Base-by-base conservation (phyloP, 2,888 invertebrate genomes). In the Sialis fuliginosa region DNA sequence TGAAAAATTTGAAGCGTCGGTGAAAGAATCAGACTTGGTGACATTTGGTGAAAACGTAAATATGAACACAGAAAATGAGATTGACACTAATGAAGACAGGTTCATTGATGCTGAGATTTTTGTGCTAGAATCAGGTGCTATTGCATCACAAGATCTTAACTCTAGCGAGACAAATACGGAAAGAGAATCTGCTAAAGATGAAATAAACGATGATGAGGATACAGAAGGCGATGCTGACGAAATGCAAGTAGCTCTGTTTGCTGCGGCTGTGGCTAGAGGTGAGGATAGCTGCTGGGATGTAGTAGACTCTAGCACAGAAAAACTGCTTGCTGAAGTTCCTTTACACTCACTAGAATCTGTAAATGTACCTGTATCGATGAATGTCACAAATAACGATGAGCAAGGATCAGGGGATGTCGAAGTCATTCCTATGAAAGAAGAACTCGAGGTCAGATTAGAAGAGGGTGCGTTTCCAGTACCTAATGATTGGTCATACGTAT, bases 91-190 rank as follows among this genome's bases (percentile, higher is more conserved):
- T 58, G 79, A 79, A 62, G 77, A 78, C 57, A 69, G 78, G 55
- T 81, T 83, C 54, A 75, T 81, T 48, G 84, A 84, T 67, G 83
- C 83, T n/a, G 82, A 84, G 58, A 82, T 79, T 57, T 82, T 81
- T 58, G 81, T 83, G 48, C 65, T 83, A 53, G 79, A 80, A 61
- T 79, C 79, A 8, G 73, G 74, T 44, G 70, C 71, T 55, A 70
- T 70, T 47, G 61, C 66, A 37, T 42, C 42, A 4, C 39, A 37
- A 31, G 55, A 51, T 48, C 39, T 51, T 41, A 44, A 44, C 31
- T 10, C 44, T 12, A 39, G 22, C 9, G 10, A 39, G 6, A 33
- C 41, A 33, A 46, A 8, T 40, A 46, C 47, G 10, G 46, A 48
- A 61, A 40, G 33, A 61, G 53, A 62, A 63, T 62, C 51, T 62